phyloP scores from a whole-genome alignment of 2,113 vertebrate species.

The Dendropsophus ebraccatus region DNA sequence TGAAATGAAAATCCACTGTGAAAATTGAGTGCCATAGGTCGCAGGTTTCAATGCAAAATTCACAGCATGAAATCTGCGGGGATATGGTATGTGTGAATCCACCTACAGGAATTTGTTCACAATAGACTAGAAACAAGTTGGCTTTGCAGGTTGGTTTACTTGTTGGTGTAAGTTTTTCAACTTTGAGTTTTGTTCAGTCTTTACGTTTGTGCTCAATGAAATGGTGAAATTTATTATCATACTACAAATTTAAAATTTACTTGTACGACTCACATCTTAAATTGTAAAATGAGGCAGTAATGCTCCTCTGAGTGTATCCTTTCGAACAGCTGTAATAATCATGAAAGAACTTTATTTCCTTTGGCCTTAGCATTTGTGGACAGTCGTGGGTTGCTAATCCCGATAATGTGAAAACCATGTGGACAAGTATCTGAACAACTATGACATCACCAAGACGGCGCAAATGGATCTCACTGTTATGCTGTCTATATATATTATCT shows the following conservation, averaged over 20 bases:
- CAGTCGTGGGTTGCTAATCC: constrained; percentile 11
- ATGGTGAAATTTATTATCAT: neutral
- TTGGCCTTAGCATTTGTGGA: constrained; percentile 16
- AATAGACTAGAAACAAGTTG: neutral
- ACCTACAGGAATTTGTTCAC: neutral
- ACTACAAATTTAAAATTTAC: neutral
- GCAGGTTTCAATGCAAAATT: too few relatives aligned
- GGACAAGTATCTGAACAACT: neutral
- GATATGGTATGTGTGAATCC: too few relatives aligned
- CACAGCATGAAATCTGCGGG: too few relatives aligned
- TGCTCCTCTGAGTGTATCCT: constrained; percentile 7
- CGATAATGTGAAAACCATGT: constrained; percentile 23
- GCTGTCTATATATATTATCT: neutral
- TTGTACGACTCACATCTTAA: neutral
- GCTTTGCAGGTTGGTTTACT: neutral
- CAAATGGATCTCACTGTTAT: neutral
- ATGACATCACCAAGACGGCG: neutral
- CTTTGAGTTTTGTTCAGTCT: neutral
- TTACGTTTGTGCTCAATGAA: neutral
- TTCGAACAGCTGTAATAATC: constrained; percentile 10
- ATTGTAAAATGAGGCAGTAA: neutral
- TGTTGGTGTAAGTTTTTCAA: neutral
- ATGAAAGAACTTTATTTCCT: constrained; percentile 19
- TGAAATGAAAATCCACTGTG: too few relatives aligned
- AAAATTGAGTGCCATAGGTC: too few relatives aligned